These are phyloP conservation scores for Drosophila mimica DNA, from an alignment of 2,888 invertebrate genomes.

Conservation along the genomic window DNA sequence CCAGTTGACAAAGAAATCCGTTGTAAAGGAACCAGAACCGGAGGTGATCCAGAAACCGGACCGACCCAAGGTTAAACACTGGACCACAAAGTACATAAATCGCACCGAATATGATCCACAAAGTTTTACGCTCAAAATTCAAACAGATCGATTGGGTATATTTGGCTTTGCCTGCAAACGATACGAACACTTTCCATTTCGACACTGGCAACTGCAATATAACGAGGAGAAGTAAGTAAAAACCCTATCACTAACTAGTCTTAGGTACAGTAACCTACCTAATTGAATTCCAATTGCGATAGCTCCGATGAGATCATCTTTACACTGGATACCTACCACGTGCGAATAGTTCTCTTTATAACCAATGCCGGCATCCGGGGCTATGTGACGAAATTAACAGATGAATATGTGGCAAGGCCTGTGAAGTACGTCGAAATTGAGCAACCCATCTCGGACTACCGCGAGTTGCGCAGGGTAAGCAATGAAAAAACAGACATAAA, in stretches of 20 bases:
- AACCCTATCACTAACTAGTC: neutral
- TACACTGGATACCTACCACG: conserved; percentile 69
- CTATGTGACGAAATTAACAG: conserved; percentile 65
- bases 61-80: conserved; percentile 51
- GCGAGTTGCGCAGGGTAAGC: conserved; percentile 69
- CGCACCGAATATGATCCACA: conserved; percentile 56
- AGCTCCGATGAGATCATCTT: conserved; percentile 76
- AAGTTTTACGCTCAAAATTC: conserved; percentile 63
- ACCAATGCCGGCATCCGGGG: conserved; percentile 70
- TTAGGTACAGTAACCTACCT: no score
- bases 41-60: neutral
- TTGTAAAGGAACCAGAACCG: neutral
- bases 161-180: conserved; percentile 82
- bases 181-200: conserved; percentile 83
- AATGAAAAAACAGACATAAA: neutral
- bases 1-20: neutral
- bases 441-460: conserved; percentile 70
- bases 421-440: conserved; percentile 71
- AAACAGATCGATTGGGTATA: conserved; percentile 82
- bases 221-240: conserved; percentile 67
- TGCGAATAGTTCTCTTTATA: conserved; percentile 67
- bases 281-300: neutral
- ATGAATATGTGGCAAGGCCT: conserved; percentile 55
- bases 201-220: conserved; percentile 74
- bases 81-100: conserved; percentile 78